Conservation (phyloP, 2,113 vertebrate genomes). For the Poeciliopsis prolifica region DNA sequence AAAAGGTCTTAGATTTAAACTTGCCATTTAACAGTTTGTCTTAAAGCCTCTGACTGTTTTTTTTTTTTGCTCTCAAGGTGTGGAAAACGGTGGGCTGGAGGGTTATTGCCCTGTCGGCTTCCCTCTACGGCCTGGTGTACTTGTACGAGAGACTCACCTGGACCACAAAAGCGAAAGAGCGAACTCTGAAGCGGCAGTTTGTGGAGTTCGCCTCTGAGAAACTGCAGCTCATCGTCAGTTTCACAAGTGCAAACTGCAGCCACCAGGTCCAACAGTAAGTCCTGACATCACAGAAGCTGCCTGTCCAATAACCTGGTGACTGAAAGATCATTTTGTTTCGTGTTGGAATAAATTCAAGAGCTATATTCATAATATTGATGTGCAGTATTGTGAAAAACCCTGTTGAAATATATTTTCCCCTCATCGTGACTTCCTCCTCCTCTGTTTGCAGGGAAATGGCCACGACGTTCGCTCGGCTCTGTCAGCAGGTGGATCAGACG, state of each 20-base stretch:
- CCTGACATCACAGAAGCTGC: neutral
- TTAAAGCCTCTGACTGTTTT: neutral
- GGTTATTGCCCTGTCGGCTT: conserved; percentile 86
- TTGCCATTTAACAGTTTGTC: too few relatives aligned
- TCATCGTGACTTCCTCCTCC: neutral
- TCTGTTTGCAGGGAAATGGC: conserved; percentile 89
- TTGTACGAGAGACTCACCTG: conserved; percentile 92
- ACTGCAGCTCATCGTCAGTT: conserved; percentile 92
- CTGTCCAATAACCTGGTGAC: too few relatives aligned
- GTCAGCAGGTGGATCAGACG: conserved; percentile 93
- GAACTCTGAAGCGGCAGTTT: conserved; percentile 93
- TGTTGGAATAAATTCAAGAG: neutral
- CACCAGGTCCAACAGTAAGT: conserved; percentile 98
- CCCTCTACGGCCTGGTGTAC: conserved; percentile 90
- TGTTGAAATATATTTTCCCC: neutral
- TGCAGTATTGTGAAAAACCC: too few relatives aligned
- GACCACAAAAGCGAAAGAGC: conserved; percentile 93
- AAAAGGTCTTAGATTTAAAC: too few relatives aligned
- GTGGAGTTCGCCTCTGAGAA: conserved; percentile 94
- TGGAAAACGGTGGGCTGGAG: conserved; percentile 92
- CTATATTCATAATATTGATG: too few relatives aligned
- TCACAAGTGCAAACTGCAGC: conserved; percentile 95
- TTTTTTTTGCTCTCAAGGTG: conserved; percentile 76
- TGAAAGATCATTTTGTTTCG: too few relatives aligned
- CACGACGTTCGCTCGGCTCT: conserved; percentile 91